Conservation (phyloP, 2,888 invertebrate genomes). For the Meiosimyza platycephala region DNA sequence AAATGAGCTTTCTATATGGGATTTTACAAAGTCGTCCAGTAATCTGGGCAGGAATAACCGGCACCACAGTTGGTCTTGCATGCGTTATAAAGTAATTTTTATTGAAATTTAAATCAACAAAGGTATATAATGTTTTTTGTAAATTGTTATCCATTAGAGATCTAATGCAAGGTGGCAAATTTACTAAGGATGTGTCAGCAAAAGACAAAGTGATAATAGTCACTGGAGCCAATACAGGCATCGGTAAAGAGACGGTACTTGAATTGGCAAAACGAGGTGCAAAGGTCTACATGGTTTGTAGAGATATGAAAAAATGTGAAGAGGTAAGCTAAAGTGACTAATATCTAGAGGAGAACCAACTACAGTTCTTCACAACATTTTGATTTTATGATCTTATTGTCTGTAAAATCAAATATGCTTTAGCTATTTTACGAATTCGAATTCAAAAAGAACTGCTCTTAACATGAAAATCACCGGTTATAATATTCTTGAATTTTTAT, state of each 20-base stretch:
- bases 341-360: too few relatives aligned
- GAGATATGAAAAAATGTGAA: slow-evolving; percentile 83
- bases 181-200: slow-evolving; percentile 69
- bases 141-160: slow-evolving; percentile 52
- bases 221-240: slow-evolving; percentile 86
- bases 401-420: too few relatives aligned
- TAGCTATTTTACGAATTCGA: too few relatives aligned
- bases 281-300: slow-evolving; percentile 88
- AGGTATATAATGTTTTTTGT: not conserved
- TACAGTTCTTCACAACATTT: too few relatives aligned
- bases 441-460: too few relatives aligned
- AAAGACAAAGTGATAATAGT: slow-evolving; percentile 77
- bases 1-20: slow-evolving; percentile 50
- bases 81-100: slow-evolving; percentile 59
- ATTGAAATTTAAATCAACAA: not conserved
- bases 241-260: slow-evolving; percentile 80
- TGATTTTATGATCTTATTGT: too few relatives aligned
- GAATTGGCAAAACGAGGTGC: slow-evolving; percentile 81
- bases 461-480: too few relatives aligned
- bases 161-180: slow-evolving; percentile 72
- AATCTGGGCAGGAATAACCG: slow-evolving; percentile 60
- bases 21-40: slow-evolving; percentile 59
- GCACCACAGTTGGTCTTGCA: slow-evolving; percentile 57
- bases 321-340: slow-evolving; percentile 50
- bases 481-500: too few relatives aligned